phyloP scores from a whole-genome alignment of 2,113 vertebrate genomes.

The Oxyura jamaicensis region DNA sequence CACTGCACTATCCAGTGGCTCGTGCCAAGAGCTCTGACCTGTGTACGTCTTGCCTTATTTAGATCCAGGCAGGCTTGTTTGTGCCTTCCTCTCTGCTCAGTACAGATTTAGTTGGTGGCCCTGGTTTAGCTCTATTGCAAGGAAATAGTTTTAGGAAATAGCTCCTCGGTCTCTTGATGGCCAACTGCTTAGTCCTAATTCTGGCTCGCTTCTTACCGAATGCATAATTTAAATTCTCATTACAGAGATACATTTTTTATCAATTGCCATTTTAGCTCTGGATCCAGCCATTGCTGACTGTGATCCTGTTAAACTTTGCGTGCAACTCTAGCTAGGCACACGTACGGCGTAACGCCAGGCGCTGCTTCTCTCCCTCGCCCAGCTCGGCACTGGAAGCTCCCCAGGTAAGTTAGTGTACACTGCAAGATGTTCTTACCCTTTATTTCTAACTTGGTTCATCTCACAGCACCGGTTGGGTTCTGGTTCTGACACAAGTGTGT shows the following conservation, averaged over 20 bases:
- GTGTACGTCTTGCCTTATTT: background rate
- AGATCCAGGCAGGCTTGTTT: background rate
- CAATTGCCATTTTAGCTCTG: background rate
- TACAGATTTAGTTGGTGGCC: background rate
- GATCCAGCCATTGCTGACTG: background rate
- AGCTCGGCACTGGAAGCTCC: background rate
- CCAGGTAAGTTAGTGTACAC: fast-evolving
- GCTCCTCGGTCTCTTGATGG: background rate
- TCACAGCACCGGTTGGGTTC: background rate
- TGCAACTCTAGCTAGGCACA: background rate
- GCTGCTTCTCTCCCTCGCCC: background rate
- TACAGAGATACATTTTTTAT: background rate
- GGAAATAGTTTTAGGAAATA: background rate
- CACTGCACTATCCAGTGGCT: background rate
- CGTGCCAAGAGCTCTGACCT: background rate
- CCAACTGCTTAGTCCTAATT: background rate
- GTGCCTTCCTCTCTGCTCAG: background rate
- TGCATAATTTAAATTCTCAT: background rate
- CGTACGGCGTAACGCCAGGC: fast-evolving
- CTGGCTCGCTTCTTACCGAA: background rate
- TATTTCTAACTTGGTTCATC: background rate
- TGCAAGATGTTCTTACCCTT: background rate
- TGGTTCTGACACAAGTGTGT: background rate
- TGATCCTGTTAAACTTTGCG: background rate
- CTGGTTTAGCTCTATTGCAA: background rate